Conservation (phyloP, 2,113 vertebrate genomes). For the Eonycteris spelaea region DNA sequence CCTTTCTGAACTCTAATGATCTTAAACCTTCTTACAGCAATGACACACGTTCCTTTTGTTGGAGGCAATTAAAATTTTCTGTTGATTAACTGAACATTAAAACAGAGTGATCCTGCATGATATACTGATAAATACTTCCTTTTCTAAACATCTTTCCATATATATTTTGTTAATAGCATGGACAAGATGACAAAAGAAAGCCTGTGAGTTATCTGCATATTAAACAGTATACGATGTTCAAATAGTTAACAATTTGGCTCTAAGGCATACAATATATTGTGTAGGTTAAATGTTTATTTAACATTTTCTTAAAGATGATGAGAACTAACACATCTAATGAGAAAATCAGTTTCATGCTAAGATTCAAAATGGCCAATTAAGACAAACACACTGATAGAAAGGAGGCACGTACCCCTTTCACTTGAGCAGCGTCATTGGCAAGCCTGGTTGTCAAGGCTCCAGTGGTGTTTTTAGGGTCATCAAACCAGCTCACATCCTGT, state of each 20-base stretch:
- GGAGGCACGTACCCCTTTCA: slow-evolving; percentile 90
- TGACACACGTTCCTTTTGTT: not conserved
- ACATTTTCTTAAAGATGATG: not conserved
- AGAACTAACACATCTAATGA: not conserved
- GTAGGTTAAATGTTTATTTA: not conserved
- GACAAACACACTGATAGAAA: not conserved
- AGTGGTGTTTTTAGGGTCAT: slow-evolving; percentile 90
- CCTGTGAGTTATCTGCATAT: not conserved
- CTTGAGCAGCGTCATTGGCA: slow-evolving; percentile 93
- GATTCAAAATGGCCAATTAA: not conserved
- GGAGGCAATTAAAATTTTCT: not conserved
- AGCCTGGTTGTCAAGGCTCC: slow-evolving; percentile 95
- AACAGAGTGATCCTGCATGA: not conserved
- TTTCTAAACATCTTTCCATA: not conserved
- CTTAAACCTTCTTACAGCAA: not conserved
- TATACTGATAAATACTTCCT: not conserved
- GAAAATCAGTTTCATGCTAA: not conserved
- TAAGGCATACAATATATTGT: not conserved
- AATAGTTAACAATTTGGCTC: not conserved
- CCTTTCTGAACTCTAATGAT: not conserved
- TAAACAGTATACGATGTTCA: not conserved
- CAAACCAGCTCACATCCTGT: slow-evolving; percentile 95
- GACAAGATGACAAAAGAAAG: not conserved
- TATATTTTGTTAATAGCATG: not conserved
- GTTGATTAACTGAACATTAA: not conserved